Percentiles rank a stretch among this genome's conserved stretches.
These are phyloP conservation scores for Rafetus swinhoei DNA, from an alignment of 2,113 vertebrate genomes.

Conservation along the genomic window DNA sequence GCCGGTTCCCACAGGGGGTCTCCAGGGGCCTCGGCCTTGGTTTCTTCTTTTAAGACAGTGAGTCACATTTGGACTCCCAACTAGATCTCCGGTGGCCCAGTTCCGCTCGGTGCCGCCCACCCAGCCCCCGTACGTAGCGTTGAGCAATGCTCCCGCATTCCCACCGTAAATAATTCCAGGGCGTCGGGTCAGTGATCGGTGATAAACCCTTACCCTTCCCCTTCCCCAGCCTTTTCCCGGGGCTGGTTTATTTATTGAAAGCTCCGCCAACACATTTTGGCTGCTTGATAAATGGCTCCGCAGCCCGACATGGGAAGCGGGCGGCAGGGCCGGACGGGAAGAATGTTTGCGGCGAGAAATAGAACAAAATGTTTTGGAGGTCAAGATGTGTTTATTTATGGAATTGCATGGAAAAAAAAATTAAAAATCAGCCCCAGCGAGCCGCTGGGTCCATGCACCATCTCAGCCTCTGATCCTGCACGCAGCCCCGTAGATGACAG, in stretches of 20 bases:
- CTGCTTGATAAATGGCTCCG: neutral
- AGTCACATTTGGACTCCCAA: neutral
- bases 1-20: neutral
- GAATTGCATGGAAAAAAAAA: neutral
- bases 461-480: too few relatives aligned
- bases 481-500: neutral
- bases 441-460: neutral
- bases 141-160: neutral
- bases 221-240: neutral
- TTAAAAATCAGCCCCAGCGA: neutral
- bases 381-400: constrained; percentile 26
- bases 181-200: neutral
- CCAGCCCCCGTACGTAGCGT: neutral
- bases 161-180: neutral
- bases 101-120: neutral
- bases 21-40: neutral
- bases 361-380: constrained; percentile 2
- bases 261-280: neutral
- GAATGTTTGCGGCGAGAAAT: neutral
- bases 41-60: neutral
- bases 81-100: neutral
- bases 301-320: neutral
- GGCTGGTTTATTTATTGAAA: neutral
- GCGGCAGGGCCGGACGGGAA: neutral
- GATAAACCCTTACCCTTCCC: neutral